Evolutionary conservation across 2,888 invertebrate genomes (phyloP), one percentile per base, ranked within the genome.

Genomic region (Aphrophora alni): DNA sequence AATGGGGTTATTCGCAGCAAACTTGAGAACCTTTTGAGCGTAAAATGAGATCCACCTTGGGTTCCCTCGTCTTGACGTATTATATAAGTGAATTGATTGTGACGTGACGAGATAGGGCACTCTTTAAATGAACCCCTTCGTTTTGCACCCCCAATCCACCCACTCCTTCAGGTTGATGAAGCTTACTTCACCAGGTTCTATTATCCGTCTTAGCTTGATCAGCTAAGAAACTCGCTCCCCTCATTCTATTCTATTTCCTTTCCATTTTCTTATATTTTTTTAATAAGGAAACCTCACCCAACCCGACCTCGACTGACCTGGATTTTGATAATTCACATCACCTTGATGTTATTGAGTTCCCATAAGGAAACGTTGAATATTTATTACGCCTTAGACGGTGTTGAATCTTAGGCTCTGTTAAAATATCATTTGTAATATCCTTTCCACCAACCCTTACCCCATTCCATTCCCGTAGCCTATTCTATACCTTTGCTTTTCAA

Each of bases 1-100:
- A 73, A 73, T 73, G 73, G 33, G 33, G 73, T 73, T 73, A 73
- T 38, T 73, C 21, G 38, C 73, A 38, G 38, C 38, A 73, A 73
- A 73, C 73, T 71, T 28, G 26, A 71, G 28, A 71, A 17, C 10
- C 21, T 59, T 59, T 59, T 59, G 21, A 59, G 59, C 59, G 59
- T 59, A 59, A 59, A 59, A 59, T 59, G 14, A 59, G 59, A 59
- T 59, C 59, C 21, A 59, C 59, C 59, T 33, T 8, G 33, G n/a
- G n/a, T 33, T 33, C 33, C 33, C 8, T 33, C 33, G 21, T 59
- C 33, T 27, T 38, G 21, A 73, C 38, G 73, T 73, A 12, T 73
- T 73, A 17, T 33, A 33, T 73, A 73, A 33, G 33, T 33, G 73
- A 73, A 73, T 73, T 73, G 73, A 33, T 73, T 38, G 73, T 33